phyloP scores from a whole-genome alignment of 2,888 invertebrate species.

The Diabrotica balteata region DNA sequence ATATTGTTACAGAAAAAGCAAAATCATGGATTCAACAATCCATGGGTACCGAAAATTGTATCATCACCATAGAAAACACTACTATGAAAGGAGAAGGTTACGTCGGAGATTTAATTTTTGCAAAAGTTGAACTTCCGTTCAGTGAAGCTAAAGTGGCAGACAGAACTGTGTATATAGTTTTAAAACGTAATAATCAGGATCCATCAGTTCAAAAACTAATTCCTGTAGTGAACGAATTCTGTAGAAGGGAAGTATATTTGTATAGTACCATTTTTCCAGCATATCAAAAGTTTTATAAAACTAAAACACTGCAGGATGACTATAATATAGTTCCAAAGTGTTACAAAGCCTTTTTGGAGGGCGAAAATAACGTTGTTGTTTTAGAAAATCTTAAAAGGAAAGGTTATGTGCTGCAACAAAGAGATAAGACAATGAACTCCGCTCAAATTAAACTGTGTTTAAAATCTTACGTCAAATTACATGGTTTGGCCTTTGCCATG shows the following conservation, averaged over 20 bases:
- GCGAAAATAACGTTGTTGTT: not conserved
- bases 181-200: conserved; percentile 28
- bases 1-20: not conserved
- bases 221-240: not conserved
- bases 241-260: not conserved
- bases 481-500: too few relatives aligned
- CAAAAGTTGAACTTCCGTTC: not conserved
- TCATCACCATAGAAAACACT: not conserved
- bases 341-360: not conserved
- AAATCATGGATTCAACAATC: not conserved
- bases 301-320: not conserved
- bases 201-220: not conserved
- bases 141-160: not conserved
- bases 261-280: not conserved
- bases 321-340: not conserved
- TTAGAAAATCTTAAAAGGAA: not conserved
- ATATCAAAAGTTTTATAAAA: not conserved
- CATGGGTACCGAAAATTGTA: not conserved
- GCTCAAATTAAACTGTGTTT: too few relatives aligned
- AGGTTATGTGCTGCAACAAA: not conserved
- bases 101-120: not conserved
- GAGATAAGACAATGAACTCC: not conserved
- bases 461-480: too few relatives aligned
- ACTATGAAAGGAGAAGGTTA: not conserved
- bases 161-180: not conserved